phyloP scores from a whole-genome alignment of 2,888 invertebrate species.

The Drosophila yooni region DNA sequence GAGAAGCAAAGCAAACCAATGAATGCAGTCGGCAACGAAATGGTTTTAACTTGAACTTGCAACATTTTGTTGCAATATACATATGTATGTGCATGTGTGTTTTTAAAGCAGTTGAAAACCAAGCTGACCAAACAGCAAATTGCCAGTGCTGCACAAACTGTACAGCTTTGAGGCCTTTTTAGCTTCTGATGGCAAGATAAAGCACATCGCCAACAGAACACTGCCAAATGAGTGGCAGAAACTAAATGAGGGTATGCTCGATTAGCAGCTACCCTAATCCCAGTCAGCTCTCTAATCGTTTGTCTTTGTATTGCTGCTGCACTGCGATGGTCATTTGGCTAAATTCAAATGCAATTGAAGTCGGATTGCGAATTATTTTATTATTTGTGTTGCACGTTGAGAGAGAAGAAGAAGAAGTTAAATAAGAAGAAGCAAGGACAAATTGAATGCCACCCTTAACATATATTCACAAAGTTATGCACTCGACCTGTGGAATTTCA shows the following conservation, averaged over 20 bases:
- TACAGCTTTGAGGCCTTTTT: constrained; percentile 18
- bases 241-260: background rate
- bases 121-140: background rate
- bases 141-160: constrained; percentile 21
- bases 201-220: background rate
- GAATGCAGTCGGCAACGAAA: constrained; percentile 30
- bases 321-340: too few relatives aligned
- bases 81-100: background rate
- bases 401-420: background rate
- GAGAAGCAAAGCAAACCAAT: constrained; percentile 20
- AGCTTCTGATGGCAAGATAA: background rate
- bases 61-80: constrained; percentile 12
- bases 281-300: too few relatives aligned
- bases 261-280: background rate
- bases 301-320: too few relatives aligned
- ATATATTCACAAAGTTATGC: background rate
- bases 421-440: background rate
- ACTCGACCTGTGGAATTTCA: background rate
- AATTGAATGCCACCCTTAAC: background rate
- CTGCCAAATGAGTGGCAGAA: background rate
- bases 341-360: background rate
- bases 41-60: constrained; percentile 33
- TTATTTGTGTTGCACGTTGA: too few relatives aligned
- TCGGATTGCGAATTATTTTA: background rate
- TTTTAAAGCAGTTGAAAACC: background rate